Evolutionary conservation across 2,797 vertebrate species (phyloP).

Genomic region (Sebastes steindachneri): DNA sequence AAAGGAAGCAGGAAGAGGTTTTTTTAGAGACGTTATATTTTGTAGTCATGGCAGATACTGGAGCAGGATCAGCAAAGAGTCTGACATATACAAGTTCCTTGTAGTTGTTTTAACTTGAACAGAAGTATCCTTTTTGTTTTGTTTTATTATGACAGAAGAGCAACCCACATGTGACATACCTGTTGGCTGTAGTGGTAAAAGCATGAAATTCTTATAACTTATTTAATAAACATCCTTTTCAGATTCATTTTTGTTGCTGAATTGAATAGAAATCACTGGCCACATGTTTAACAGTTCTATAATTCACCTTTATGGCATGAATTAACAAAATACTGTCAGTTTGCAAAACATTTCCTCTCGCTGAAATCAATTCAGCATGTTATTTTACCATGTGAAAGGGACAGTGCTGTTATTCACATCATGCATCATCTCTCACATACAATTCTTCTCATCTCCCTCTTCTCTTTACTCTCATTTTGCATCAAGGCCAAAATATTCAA

Average conservation of each 20-base stretch:
- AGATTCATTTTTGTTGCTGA: not conserved
- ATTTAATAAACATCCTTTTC: not conserved
- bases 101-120: no score
- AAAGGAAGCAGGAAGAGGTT: no score
- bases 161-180: not conserved
- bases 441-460: not conserved
- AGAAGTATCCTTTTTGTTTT: not conserved
- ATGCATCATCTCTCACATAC: not conserved
- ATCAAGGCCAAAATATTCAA: not conserved
- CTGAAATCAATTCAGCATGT: not conserved
- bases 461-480: not conserved
- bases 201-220: not conserved
- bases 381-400: not conserved
- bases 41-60: no score
- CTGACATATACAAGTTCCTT: no score
- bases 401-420: not conserved
- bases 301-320: not conserved
- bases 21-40: no score
- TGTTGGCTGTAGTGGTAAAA: not conserved
- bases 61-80: no score
- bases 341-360: not conserved
- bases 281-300: not conserved
- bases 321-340: not conserved
- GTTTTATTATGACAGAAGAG: not conserved
- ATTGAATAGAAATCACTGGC: not conserved